Base-by-base conservation (phyloP, 2,797 vertebrate genomes). In the Rhyacichthys aspro region DNA sequence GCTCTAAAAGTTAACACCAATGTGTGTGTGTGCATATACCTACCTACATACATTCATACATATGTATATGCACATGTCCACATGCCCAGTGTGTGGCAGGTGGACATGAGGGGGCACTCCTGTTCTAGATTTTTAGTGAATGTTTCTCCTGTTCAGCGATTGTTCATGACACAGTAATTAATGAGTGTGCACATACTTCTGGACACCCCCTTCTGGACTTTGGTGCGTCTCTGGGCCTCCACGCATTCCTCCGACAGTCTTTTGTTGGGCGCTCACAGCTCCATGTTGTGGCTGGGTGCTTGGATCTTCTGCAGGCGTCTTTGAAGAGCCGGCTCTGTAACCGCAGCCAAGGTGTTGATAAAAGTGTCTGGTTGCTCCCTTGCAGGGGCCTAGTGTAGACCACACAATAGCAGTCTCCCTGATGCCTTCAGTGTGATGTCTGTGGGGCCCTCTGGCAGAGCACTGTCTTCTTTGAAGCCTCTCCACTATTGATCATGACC, bases 301-400 rank as follows among this genome's bases (percentile, higher is more conserved):
- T 2, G 19, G 19, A 23, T 23, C 5, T 23, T 5, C 23, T 28
- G 23, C 23, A 28, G 23, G 4, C 18, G 33, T 41, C 42, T 39
- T 55, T 34, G 19, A 56, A 43, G 55, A 69, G 4, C n/a, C n/a
- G 4, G 45, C 55, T 63, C 53, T 56, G 8, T 43, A 67, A 71
- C 70, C 78, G 49, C 43, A 56, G 57, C 68, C 47, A 59, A 78
- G 66, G 64, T 79, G 75, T 55, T 59, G 67, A 72, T 76, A 63
- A 62, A 76, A 72, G 70, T 64, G 52, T 67, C 72, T 65, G 63
- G 50, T 63, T 55, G 14, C 60, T 79, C 59, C 49, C 67, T 55
- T 78, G n/a, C n/a, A n/a, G n/a, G n/a, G n/a, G n/a, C n/a, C n/a
- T 78, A 81, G 84, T 83, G 78, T 66, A 79, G 52, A 73, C 48